Conservation (phyloP, 2,797 vertebrate genomes). For the Brachymystax lenok region DNA sequence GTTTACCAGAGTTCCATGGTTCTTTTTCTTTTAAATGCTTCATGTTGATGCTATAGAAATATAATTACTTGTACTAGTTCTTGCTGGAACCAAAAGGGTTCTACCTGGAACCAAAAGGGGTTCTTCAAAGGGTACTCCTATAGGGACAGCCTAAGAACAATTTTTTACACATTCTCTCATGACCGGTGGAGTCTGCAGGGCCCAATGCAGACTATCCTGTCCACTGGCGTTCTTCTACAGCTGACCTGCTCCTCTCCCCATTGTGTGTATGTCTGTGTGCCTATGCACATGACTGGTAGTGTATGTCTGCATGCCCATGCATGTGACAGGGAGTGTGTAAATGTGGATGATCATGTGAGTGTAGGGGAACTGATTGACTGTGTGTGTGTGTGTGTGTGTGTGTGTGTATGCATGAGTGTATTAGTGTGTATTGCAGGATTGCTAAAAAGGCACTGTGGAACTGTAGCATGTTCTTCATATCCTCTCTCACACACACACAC, state of each 20-base stretch:
- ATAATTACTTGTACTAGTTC: too few species aligned
- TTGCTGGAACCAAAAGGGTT: too few species aligned
- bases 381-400: conserved; percentile 12
- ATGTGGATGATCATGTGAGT: neutral
- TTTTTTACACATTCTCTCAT: neutral
- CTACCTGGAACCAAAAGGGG: too few species aligned
- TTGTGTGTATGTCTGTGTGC: neutral
- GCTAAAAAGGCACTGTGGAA: neutral
- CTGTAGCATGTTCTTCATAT: neutral
- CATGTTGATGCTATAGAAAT: too few species aligned
- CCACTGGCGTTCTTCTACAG: neutral
- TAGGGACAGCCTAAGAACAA: neutral
- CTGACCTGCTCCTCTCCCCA: neutral
- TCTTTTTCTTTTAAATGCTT: too few species aligned
- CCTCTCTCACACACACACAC: neutral
- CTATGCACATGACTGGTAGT: neutral
- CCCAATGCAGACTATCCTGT: conserved; percentile 6
- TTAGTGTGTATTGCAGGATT: conserved; percentile 10
- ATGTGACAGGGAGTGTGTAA: conserved; percentile 1
- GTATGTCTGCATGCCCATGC: conserved; percentile 5
- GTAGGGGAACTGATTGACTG: conserved; percentile 16
- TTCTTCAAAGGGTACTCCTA: too few species aligned
- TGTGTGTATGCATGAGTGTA: neutral
- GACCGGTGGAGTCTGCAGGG: conserved; percentile 9
- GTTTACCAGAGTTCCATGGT: too few species aligned